Conservation (phyloP, 2,888 invertebrate genomes). For the Elysia crispata region DNA sequence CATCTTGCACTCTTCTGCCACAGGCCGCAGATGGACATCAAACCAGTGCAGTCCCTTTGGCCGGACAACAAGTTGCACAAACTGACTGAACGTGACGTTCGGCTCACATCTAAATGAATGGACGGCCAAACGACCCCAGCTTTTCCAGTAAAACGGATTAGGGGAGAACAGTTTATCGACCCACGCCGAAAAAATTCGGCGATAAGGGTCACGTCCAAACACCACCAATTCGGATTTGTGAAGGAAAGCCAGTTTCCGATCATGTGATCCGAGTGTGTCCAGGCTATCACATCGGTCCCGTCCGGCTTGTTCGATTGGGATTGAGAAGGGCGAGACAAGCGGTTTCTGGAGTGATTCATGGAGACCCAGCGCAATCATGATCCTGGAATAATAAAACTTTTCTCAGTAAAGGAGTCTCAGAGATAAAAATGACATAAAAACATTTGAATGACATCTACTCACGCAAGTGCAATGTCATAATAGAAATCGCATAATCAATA, state of each 20-base stretch:
- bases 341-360: background rate
- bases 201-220: conserved; percentile 55
- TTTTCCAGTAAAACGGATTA: conserved; percentile 54
- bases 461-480: no score
- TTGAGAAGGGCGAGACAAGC: conserved; percentile 40
- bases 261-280: background rate
- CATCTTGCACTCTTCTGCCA: conserved; percentile 50
- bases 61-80: conserved; percentile 26
- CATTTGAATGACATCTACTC: no score
- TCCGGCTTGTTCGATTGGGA: conserved; percentile 33
- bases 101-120: conserved; percentile 33
- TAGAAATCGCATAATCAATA: no score
- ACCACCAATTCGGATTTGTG: conserved; percentile 39
- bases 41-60: conserved; percentile 4
- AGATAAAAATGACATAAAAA: no score
- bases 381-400: background rate
- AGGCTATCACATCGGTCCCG: conserved; percentile 12
- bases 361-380: background rate
- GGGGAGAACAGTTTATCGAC: conserved; percentile 56
- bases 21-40: conserved; percentile 52
- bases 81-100: conserved; percentile 47
- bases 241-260: conserved; percentile 12
- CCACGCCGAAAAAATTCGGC: conserved; percentile 54
- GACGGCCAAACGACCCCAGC: conserved; percentile 44
- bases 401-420: no score